Conservation (phyloP, 92 coral and sea anemone genomes). For the Pocillopora meandrina region DNA sequence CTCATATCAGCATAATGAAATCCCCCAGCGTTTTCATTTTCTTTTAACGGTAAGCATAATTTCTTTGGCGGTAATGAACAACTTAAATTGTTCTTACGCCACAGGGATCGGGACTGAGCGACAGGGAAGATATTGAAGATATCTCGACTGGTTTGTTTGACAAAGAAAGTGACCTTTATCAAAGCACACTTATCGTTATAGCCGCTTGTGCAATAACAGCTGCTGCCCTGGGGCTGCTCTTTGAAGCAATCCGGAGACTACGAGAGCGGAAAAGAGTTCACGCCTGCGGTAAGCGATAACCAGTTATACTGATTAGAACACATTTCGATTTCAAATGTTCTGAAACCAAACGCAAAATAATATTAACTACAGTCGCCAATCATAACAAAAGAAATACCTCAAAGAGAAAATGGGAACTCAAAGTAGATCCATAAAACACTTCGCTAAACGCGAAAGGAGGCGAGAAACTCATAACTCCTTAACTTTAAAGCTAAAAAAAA, state of each 20-base stretch:
- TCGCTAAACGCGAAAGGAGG: no score
- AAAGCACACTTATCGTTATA: conserved; percentile 9
- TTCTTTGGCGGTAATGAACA: neutral
- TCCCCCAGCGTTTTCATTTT: no score
- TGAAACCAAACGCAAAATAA: no score
- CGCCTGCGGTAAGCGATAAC: conserved; percentile 24
- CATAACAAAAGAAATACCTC: no score
- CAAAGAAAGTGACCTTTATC: neutral
- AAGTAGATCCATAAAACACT: no score
- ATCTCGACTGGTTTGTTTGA: conserved; percentile 41
- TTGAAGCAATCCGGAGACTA: conserved; percentile 16
- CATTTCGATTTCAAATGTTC: no score
- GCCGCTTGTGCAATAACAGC: neutral
- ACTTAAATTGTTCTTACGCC: neutral
- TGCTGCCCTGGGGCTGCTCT: conserved; percentile 18
- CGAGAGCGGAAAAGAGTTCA: conserved; percentile 9
- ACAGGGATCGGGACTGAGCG: conserved; percentile 32
- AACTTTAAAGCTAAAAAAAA: no score
- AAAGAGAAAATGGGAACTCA: no score
- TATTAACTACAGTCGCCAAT: no score
- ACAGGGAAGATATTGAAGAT: conserved; percentile 14
- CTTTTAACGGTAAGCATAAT: neutral
- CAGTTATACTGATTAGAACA: no score
- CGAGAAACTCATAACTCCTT: no score
- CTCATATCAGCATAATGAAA: no score